Conservation (phyloP, 2,113 vertebrate species). For the Apeltes quadracus region DNA sequence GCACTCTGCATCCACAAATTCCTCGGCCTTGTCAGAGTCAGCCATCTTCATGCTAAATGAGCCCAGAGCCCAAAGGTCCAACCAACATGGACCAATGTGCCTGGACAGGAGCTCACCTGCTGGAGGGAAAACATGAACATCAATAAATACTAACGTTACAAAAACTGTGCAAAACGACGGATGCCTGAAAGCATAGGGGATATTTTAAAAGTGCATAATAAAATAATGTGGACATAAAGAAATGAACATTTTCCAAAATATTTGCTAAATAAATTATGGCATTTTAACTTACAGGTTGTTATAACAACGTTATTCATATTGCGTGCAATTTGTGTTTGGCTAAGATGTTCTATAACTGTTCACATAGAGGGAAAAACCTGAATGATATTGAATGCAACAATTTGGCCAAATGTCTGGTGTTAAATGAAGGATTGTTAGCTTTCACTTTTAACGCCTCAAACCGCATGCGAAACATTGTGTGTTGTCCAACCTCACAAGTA, state of each 20-base stretch:
- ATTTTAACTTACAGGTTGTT: background rate
- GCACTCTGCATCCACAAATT: conserved; percentile 86
- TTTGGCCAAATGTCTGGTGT: background rate
- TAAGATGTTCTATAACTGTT: background rate
- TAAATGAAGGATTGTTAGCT: background rate
- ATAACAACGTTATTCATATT: background rate
- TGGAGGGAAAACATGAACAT: conserved; percentile 17
- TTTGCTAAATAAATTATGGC: background rate
- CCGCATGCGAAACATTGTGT: background rate
- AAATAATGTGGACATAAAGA: background rate
- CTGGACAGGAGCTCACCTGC: conserved; percentile 71
- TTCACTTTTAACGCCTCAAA: background rate
- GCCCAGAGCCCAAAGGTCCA: conserved; percentile 76
- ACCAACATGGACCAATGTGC: conserved; percentile 79
- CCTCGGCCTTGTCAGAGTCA: conserved; percentile 89
- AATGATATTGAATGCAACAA: background rate
- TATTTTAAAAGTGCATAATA: background rate
- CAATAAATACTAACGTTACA: background rate
- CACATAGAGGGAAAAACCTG: background rate
- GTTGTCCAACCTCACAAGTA: background rate
- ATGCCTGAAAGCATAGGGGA: background rate
- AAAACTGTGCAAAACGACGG: background rate
- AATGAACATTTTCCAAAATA: background rate
- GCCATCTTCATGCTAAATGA: conserved; percentile 96
- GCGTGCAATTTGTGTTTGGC: background rate